Evolutionary conservation across 2,113 vertebrate genomes (phyloP).

Genomic region (Elephas maximus): DNA sequence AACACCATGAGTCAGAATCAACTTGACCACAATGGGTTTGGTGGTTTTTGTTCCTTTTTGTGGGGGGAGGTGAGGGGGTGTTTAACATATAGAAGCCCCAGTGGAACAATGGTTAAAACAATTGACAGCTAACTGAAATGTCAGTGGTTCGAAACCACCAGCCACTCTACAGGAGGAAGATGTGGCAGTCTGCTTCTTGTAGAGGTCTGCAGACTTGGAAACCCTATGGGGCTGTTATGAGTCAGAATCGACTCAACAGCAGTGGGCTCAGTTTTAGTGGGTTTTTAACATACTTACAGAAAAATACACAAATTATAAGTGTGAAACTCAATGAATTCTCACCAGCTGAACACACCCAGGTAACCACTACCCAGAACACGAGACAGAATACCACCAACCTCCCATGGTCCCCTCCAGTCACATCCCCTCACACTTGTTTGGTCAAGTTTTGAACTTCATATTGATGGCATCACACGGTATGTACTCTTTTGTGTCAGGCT

Average conservation of each 20-base stretch:
- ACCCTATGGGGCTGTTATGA: too few species aligned
- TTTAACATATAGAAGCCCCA: too few species aligned
- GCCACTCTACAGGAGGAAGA: too few species aligned
- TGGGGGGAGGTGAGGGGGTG: too few species aligned
- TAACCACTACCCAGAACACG: not conserved
- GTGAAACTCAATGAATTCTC: not conserved
- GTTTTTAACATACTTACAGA: not conserved
- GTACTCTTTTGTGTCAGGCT: not conserved
- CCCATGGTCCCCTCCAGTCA: fast-evolving
- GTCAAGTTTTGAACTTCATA: not conserved
- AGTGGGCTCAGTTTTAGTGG: too few species aligned
- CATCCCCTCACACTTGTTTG: not conserved
- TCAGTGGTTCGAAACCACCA: too few species aligned
- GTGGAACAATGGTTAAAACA: too few species aligned
- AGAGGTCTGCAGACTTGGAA: too few species aligned
- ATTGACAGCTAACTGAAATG: too few species aligned
- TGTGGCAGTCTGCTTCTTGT: too few species aligned
- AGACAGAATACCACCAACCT: not conserved
- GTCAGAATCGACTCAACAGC: too few species aligned
- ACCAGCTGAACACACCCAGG: not conserved
- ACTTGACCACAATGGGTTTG: not conserved
- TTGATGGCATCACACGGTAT: not conserved
- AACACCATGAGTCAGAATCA: not conserved
- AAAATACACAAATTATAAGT: not conserved
- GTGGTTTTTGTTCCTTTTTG: not conserved